phyloP scores from a whole-genome alignment of 2,113 vertebrate species.

The Dascyllus trimaculatus region DNA sequence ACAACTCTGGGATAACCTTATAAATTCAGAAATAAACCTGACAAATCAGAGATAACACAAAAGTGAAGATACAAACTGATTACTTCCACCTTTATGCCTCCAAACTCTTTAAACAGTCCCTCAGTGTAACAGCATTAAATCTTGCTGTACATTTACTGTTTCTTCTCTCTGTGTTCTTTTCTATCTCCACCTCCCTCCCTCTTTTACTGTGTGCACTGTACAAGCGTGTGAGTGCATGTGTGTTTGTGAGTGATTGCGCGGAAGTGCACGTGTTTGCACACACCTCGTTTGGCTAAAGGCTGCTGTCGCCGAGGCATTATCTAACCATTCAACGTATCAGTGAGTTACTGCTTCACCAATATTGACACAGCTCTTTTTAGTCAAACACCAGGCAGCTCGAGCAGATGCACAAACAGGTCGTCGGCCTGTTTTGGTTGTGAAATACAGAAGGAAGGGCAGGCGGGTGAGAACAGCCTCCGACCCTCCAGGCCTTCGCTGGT shows the following conservation, averaged over 20 bases:
- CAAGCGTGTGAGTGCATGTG: conserved; percentile 20
- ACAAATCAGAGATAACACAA: neutral
- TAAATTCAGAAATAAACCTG: neutral
- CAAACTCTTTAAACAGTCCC: too few species aligned
- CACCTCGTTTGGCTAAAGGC: conserved; percentile 49
- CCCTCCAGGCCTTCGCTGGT: neutral
- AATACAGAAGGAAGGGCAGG: conserved; percentile 55
- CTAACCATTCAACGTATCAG: conserved; percentile 45
- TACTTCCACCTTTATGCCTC: neutral
- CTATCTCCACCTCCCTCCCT: neutral
- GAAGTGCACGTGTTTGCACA: conserved; percentile 51
- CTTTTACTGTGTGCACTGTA: neutral
- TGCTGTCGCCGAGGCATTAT: conserved; percentile 51
- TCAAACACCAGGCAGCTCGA: conserved; percentile 29
- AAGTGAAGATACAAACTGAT: neutral
- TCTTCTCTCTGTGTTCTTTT: neutral
- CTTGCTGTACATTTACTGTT: neutral
- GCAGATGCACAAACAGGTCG: conserved; percentile 60
- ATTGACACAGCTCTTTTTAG: conserved; percentile 68
- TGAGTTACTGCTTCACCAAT: conserved; percentile 70
- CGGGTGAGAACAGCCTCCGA: conserved; percentile 14
- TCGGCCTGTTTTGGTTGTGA: conserved; percentile 45
- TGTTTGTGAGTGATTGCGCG: conserved; percentile 17
- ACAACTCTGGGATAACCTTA: neutral
- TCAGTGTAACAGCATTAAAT: too few species aligned